Evolutionary conservation across 2,797 vertebrate genomes (phyloP), one percentile per base, ranked within the genome.

Genomic region (Dryobates pubescens): DNA sequence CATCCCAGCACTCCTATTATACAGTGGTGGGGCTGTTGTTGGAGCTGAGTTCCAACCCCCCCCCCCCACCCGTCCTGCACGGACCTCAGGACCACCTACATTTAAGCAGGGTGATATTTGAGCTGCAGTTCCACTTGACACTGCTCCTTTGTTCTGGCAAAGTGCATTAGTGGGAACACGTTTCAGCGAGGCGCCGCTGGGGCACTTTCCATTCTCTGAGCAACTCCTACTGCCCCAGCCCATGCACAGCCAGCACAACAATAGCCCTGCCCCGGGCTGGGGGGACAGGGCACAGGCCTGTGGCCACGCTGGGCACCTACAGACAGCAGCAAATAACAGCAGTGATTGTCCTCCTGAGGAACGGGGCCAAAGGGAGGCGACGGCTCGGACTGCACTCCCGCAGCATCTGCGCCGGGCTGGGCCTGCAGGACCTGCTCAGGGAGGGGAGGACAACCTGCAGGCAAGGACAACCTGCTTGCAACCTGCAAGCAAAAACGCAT

Each of bases 71-170:
- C n/a, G n/a, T 12, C 92, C 92, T 93, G 45, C 85, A 57, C 1
- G 4, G 74, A 84, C n/a, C 82, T 49, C 62, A 24, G 62, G 96
- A 93, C 97, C 98, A 98, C 98, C 98, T 97, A 98, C 98, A 96
- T 89, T 67, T 94, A 93, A 96, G 96, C 95, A 92, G 92, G 7
- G 29, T 97, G 96, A 96, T 97, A 97, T 97, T 96, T 96, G 94
- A 95, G 93, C 93, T 88, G 91, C 45, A 96, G 84, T 97, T 96
- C 90, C 64, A 30, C 89, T 65, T 36, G 80, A 97, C 97, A 97
- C 96, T 97, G 94, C 49, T 41, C 67, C 97, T 97, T 97, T 98
- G 98, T 98, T 96, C 63, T 11, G 82, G 59, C 54, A 97, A 97
- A 98, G 93, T 96, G 94, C 93, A 97, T 77, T 89, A 97, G 96